A percentile compares a stretch with the other conserved stretches of the same genome.
These are phyloP conservation scores for Achlya flavicornis DNA, from an alignment of 2,888 invertebrate species.

Conservation along the genomic window DNA sequence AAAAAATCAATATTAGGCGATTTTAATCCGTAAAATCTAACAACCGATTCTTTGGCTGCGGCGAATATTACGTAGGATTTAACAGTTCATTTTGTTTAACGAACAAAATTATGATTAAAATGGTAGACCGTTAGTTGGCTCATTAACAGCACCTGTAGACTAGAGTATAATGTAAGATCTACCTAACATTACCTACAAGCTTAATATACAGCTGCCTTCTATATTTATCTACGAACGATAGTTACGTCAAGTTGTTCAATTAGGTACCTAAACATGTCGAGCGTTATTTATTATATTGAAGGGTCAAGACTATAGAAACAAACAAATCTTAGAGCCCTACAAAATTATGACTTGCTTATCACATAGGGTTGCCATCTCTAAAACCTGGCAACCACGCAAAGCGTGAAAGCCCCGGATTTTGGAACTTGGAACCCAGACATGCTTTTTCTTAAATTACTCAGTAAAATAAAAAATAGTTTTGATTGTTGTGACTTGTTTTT, in stretches of 20 bases:
- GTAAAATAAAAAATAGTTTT: no score
- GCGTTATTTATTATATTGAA: neutral
- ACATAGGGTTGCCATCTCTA: no score
- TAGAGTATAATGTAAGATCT: conserved; percentile 66
- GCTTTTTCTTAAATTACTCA: no score
- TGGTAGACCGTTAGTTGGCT: conserved; percentile 52
- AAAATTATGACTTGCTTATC: neutral
- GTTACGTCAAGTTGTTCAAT: neutral
- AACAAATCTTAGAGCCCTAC: conserved; percentile 1
- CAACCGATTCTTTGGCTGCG: conserved; percentile 61
- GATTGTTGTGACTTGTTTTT: no score
- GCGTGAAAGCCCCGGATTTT: no score
- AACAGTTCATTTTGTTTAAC: neutral
- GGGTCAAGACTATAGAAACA: neutral
- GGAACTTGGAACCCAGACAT: no score
- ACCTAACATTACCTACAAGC: conserved; percentile 71
- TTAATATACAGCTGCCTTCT: conserved; percentile 63
- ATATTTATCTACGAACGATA: conserved; percentile 30
- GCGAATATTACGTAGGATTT: conserved; percentile 12
- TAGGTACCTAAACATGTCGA: neutral
- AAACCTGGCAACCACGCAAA: no score
- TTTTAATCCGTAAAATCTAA: conserved; percentile 24
- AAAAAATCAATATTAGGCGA: conserved; percentile 36
- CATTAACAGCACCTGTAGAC: conserved; percentile 73
- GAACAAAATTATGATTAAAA: conserved; percentile 16